Percentiles rank a stretch among this genome's conserved stretches.
Conservation (phyloP, 2,797 vertebrate species). For the Sebastes melanostomus region DNA sequence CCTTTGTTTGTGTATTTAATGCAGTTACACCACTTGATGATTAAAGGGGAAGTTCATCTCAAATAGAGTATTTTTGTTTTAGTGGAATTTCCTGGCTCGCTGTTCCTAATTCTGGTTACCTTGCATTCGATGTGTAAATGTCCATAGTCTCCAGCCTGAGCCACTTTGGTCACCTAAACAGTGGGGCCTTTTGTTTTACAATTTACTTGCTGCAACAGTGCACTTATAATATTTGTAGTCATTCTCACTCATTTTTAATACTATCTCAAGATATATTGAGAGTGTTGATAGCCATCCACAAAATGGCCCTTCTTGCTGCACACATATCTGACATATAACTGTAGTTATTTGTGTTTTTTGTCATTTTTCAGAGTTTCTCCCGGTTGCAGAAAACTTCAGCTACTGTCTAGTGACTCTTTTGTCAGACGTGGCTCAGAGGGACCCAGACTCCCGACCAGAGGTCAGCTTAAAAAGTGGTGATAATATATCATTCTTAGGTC, state of each 20-base stretch:
- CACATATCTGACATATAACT: neutral
- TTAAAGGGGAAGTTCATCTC: too few species aligned
- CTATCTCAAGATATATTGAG: neutral
- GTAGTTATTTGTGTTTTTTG: neutral
- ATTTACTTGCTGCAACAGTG: neutral
- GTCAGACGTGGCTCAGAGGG: conserved; percentile 91
- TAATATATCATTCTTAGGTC: neutral
- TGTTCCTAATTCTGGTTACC: too few species aligned
- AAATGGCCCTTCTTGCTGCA: neutral
- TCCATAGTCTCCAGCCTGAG: too few species aligned
- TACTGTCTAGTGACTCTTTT: conserved; percentile 95
- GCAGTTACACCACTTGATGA: too few species aligned
- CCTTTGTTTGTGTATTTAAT: too few species aligned
- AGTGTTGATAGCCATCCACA: neutral
- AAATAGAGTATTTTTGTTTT: too few species aligned
- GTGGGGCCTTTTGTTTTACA: conserved; percentile 16
- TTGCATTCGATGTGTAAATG: too few species aligned
- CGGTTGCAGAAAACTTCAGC: conserved; percentile 95
- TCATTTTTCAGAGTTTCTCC: conserved; percentile 85
- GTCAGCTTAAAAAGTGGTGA: conserved; percentile 66
- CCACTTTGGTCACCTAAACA: neutral
- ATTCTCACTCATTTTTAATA: neutral
- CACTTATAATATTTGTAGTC: neutral
- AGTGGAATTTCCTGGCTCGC: too few species aligned
- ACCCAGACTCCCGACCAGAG: conserved; percentile 85